Conservation (phyloP, 2,888 invertebrate genomes). For the Lathronympha strigana region DNA sequence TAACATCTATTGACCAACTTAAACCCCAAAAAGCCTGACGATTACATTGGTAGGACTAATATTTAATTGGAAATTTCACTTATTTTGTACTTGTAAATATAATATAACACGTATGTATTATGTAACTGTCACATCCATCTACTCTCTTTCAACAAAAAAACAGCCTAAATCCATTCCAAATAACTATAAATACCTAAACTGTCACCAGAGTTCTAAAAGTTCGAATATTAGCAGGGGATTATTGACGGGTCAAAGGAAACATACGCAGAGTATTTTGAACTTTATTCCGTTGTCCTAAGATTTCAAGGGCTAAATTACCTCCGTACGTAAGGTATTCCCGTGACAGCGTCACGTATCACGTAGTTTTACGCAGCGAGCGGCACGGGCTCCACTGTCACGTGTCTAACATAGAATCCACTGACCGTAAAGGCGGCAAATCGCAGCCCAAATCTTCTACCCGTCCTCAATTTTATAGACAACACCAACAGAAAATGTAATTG, state of each 20-base stretch:
- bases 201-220: constrained; percentile 14
- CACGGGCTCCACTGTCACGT: constrained; percentile 53
- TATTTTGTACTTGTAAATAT: too few species aligned
- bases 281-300: constrained; percentile 1
- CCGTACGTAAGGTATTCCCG: constrained; percentile 12
- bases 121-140: background rate
- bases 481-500: constrained; percentile 61
- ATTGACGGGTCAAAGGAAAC: background rate
- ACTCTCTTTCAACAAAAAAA: constrained; percentile 17
- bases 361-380: constrained; percentile 47
- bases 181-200: constrained; percentile 14
- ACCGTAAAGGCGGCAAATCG: constrained; percentile 60
- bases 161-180: constrained; percentile 9
- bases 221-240: constrained; percentile 10
- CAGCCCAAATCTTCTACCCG: constrained; percentile 54
- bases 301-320: background rate
- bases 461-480: constrained; percentile 57
- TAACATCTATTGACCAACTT: too few species aligned
- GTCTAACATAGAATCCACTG: constrained; percentile 46
- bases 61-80: too few species aligned
- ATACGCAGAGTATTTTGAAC: constrained; percentile 7
- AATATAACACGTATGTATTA: too few species aligned
- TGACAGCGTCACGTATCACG: constrained; percentile 48
- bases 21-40: too few species aligned
- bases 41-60: too few species aligned